A percentile compares a stretch with the other conserved stretches of the same genome.
Conservation (phyloP, 2,113 vertebrate species). For the Anhinga anhinga region DNA sequence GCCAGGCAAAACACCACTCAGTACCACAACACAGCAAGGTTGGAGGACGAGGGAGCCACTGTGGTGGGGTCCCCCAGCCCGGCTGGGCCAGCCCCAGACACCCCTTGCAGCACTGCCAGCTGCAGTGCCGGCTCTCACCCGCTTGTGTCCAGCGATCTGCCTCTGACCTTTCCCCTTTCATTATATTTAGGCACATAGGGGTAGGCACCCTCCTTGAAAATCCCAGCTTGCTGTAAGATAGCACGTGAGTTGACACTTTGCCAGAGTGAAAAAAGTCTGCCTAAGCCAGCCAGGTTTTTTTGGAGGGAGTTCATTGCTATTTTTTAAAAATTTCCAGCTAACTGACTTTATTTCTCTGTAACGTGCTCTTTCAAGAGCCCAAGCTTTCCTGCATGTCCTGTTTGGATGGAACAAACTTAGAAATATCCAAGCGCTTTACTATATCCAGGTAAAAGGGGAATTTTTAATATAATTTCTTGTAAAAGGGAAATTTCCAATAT, state of each 20-base stretch:
- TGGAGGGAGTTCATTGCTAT: background rate
- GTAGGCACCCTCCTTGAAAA: background rate
- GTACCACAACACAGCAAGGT: background rate
- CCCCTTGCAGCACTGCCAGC: background rate
- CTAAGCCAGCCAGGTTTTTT: background rate
- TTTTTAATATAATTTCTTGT: background rate
- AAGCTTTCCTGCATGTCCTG: background rate
- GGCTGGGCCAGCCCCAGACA: accelerated
- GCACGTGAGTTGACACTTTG: accelerated
- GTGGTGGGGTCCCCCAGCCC: background rate
- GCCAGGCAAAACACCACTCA: background rate
- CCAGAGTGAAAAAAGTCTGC: background rate
- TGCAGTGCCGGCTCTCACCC: accelerated
- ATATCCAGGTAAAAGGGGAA: background rate
- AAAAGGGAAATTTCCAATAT: background rate
- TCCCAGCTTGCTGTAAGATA: background rate
- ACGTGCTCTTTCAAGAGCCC: background rate
- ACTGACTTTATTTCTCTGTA: background rate
- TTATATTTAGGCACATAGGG: background rate
- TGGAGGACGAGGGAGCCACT: background rate
- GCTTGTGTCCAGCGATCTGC: background rate
- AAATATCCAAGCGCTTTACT: background rate
- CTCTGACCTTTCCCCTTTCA: background rate
- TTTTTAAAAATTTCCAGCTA: background rate
- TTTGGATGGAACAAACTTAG: background rate